These are phyloP conservation scores for Sibirionetta formosa DNA, from an alignment of 2,797 vertebrate genomes.

Conservation along the genomic window DNA sequence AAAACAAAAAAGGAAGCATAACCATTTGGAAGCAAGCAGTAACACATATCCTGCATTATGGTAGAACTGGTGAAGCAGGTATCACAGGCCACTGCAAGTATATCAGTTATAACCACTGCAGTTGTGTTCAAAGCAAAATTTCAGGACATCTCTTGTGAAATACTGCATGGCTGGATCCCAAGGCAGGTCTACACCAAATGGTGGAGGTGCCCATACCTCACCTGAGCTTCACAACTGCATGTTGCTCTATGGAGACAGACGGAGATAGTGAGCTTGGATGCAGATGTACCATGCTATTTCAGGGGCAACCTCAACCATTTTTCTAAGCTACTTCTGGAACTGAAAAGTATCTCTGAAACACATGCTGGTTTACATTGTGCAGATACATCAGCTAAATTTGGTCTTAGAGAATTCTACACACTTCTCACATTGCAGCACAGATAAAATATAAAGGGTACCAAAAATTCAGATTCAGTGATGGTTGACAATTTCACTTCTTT, in stretches of 20 bases:
- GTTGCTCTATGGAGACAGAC: rapidly evolving
- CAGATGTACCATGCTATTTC: neutral
- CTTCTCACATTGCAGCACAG: rapidly evolving
- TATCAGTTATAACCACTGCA: neutral
- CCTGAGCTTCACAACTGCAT: neutral
- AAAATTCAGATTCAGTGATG: neutral
- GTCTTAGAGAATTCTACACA: neutral
- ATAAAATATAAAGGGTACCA: neutral
- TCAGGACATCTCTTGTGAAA: neutral
- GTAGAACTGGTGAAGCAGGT: neutral
- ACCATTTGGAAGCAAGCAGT: neutral
- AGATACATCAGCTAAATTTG: neutral
- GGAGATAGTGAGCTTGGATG: neutral
- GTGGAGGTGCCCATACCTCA: neutral
- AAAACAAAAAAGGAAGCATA: neutral
- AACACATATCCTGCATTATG: rapidly evolving
- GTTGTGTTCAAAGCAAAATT: neutral
- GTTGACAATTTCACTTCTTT: neutral
- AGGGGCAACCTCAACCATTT: neutral
- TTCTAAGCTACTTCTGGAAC: neutral
- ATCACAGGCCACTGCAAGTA: neutral
- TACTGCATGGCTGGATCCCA: neutral
- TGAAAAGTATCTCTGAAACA: neutral
- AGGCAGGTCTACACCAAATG: neutral
- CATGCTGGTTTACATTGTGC: neutral